Conservation (phyloP, 2,888 invertebrate species). For the Ennomos erosarius region DNA sequence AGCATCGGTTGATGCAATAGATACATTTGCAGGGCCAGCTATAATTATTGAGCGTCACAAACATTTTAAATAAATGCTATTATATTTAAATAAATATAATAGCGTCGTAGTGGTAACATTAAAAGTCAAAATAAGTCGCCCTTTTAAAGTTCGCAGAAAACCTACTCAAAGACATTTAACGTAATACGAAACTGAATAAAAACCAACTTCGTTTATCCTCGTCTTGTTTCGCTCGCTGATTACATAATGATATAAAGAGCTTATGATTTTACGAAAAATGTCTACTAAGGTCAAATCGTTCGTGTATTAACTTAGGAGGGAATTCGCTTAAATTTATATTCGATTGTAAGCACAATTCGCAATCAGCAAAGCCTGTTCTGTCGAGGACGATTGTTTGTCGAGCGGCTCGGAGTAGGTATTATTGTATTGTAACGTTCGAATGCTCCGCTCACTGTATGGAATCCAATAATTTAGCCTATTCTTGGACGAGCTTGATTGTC, state of each 20-base stretch:
- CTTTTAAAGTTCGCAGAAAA: conserved; percentile 6
- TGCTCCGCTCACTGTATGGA: conserved; percentile 33
- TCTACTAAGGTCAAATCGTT: conserved; percentile 63
- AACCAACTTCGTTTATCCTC: conserved; percentile 30
- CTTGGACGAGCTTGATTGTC: conserved; percentile 30
- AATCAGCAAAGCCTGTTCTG: conserved; percentile 76
- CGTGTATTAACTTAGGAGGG: conserved; percentile 65
- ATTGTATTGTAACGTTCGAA: conserved; percentile 50
- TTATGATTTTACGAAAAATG: conserved; percentile 54
- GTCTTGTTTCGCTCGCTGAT: conserved; percentile 30
- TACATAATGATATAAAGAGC: conserved; percentile 45
- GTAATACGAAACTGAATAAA: conserved; percentile 29
- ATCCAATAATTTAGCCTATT: conserved; percentile 37
- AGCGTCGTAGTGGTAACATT: too few species aligned
- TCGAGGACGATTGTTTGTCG: conserved; percentile 61
- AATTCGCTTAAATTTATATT: conserved; percentile 76
- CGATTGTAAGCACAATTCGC: conserved; percentile 77
- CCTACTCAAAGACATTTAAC: conserved; percentile 15
- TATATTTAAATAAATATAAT: too few species aligned
- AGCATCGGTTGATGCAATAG: too few species aligned
- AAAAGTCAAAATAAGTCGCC: too few species aligned
- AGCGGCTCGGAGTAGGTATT: conserved; percentile 56
- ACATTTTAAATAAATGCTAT: too few species aligned
- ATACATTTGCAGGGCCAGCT: too few species aligned
- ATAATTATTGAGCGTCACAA: too few species aligned